Conservation (phyloP, 2,888 invertebrate genomes). For the Agrotis segetum region DNA sequence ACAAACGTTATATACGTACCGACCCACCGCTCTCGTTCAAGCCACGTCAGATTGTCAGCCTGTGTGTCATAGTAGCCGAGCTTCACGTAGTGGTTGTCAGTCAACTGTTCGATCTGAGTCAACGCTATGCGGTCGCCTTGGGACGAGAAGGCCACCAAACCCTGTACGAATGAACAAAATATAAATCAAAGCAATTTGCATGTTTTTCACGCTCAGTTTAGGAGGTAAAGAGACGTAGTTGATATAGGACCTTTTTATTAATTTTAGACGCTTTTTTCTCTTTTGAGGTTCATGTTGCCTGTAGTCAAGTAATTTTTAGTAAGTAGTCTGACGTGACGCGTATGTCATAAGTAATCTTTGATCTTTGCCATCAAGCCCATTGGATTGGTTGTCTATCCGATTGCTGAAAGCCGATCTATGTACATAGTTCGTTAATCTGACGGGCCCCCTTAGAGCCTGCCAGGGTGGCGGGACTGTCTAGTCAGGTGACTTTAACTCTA, state of each 20-base stretch:
- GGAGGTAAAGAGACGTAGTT: conserved; percentile 17
- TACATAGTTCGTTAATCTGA: too few relatives aligned
- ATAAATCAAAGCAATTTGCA: conserved; percentile 12
- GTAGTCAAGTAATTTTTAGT: neutral
- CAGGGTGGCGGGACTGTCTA: too few relatives aligned
- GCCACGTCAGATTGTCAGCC: conserved; percentile 98
- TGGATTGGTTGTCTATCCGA: neutral
- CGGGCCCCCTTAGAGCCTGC: too few relatives aligned
- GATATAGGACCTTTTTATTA: neutral
- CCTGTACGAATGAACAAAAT: conserved; percentile 90
- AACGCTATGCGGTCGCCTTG: conserved; percentile 99
- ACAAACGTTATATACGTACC: conserved; percentile 90
- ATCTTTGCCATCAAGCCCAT: neutral
- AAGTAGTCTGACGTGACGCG: too few relatives aligned
- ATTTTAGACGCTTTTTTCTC: neutral
- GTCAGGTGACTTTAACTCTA: too few relatives aligned
- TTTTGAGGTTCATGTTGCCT: neutral
- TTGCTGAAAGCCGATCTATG: neutral
- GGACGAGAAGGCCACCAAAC: conserved; percentile 99
- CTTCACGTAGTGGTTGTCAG: conserved; percentile 98
- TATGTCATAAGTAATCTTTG: neutral
- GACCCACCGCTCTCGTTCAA: conserved; percentile 97
- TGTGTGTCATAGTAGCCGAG: conserved; percentile 99
- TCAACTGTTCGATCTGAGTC: conserved; percentile 99
- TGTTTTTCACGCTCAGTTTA: conserved; percentile 14